Conservation (phyloP, 2,888 invertebrate species). For the Malthinus seriepunctatus region DNA sequence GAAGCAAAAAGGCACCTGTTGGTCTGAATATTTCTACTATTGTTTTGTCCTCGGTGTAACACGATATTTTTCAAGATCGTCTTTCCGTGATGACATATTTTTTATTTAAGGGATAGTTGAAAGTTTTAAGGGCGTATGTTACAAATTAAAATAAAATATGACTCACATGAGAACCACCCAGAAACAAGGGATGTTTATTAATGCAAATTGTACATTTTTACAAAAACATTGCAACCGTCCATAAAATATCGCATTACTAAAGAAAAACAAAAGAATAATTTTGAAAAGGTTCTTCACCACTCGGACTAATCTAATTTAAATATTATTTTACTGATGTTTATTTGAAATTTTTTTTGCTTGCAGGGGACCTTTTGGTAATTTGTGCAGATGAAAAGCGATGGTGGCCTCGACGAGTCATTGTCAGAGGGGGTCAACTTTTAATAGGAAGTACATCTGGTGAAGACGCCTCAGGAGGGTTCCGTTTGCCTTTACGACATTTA, state of each 20-base stretch:
- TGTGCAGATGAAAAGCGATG: constrained; percentile 53
- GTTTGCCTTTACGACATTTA: constrained; percentile 50
- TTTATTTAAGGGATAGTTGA: neutral
- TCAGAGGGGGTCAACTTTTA: constrained; percentile 59
- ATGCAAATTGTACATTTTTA: neutral
- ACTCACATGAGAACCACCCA: neutral
- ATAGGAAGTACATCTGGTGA: constrained; percentile 46
- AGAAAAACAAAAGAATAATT: neutral
- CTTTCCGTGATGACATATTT: too few relatives aligned
- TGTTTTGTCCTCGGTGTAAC: neutral
- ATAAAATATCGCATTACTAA: neutral
- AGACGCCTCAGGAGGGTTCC: constrained; percentile 32
- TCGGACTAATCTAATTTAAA: too few relatives aligned
- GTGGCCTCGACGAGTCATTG: constrained; percentile 62
- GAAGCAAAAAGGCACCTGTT: neutral
- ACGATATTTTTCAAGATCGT: neutral
- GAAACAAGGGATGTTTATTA: neutral
- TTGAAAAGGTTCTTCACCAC: neutral
- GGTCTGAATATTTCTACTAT: neutral
- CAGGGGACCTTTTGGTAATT: constrained; percentile 53
- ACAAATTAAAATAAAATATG: constrained; percentile 1
- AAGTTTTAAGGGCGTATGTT: neutral
- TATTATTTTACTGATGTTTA: neutral
- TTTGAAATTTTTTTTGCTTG: constrained; percentile 27
- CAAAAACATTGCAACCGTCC: constrained; percentile 2